Conservation (phyloP, 2,797 vertebrate species). For the Etheostoma nigrum region DNA sequence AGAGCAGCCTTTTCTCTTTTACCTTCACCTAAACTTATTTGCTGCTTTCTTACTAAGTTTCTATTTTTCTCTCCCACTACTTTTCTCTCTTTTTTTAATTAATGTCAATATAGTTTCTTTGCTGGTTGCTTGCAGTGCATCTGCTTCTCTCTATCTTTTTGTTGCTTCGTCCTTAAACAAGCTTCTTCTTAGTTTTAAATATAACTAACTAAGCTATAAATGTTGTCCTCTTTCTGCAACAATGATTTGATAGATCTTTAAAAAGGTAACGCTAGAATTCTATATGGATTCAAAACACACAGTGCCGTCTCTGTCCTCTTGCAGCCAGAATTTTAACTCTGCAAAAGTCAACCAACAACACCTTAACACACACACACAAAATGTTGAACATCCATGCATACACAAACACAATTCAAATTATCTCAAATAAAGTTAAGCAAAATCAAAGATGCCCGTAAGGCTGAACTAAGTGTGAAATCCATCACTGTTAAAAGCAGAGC, state of each 20-base stretch:
- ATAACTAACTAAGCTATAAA: constrained; percentile 13
- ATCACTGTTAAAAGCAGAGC: constrained; percentile 41
- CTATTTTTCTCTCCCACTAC: neutral
- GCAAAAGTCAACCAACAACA: neutral
- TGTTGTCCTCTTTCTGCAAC: neutral
- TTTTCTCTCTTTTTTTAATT: neutral
- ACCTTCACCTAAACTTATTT: too few relatives aligned
- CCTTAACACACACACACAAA: too few relatives aligned
- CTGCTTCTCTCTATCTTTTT: neutral
- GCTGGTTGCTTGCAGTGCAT: neutral
- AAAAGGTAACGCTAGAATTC: neutral
- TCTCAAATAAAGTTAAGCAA: constrained; percentile 14
- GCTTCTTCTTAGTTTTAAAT: neutral
- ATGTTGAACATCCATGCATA: too few relatives aligned
- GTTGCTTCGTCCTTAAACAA: neutral
- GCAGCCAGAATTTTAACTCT: neutral
- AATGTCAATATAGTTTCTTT: neutral
- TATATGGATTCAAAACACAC: neutral
- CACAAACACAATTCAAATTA: neutral
- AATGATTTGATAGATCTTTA: neutral
- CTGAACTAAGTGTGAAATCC: constrained; percentile 45
- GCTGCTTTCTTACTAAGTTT: neutral
- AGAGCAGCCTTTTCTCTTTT: neutral
- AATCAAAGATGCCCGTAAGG: constrained; percentile 51
- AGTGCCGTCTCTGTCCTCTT: neutral